These are phyloP conservation scores for Rhodophaea formosa DNA, from an alignment of 2,888 invertebrate species.

Conservation along the genomic window DNA sequence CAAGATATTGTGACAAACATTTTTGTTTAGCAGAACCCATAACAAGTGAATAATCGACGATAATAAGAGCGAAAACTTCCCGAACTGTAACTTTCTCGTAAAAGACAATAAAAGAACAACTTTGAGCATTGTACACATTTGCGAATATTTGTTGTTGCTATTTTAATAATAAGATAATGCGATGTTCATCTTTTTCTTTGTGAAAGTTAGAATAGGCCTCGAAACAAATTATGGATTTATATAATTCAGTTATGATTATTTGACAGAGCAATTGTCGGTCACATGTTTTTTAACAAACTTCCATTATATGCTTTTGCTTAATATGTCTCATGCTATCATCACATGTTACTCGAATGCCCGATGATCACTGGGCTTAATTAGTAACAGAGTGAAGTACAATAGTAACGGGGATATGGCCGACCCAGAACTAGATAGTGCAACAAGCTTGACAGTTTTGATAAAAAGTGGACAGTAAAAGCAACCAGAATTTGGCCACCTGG, in stretches of 20 bases:
- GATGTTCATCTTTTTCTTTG: not conserved
- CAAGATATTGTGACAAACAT: not conserved
- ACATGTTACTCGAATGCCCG: no score
- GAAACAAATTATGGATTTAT: not conserved
- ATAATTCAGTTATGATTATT: not conserved
- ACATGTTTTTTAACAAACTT: no score
- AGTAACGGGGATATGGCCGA: no score
- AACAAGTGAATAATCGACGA: not conserved
- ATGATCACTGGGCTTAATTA: no score
- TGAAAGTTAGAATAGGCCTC: not conserved
- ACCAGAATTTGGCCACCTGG: no score
- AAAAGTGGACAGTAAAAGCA: no score
- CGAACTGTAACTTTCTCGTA: slow-evolving; percentile 1
- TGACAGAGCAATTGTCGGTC: no score
- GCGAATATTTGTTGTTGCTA: slow-evolving; percentile 6
- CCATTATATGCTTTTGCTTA: no score
- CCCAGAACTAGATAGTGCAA: no score
- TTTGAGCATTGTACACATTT: slow-evolving; percentile 1
- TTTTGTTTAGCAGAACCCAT: not conserved
- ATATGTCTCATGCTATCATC: no score
- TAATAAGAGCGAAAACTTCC: not conserved
- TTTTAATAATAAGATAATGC: not conserved
- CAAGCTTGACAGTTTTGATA: no score
- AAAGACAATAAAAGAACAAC: slow-evolving; percentile 8
- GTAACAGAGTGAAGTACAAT: no score